Evolutionary conservation across 2,113 vertebrate species (phyloP), one percentile per base, ranked within the genome.

Genomic region (Delphinus delphis): DNA sequence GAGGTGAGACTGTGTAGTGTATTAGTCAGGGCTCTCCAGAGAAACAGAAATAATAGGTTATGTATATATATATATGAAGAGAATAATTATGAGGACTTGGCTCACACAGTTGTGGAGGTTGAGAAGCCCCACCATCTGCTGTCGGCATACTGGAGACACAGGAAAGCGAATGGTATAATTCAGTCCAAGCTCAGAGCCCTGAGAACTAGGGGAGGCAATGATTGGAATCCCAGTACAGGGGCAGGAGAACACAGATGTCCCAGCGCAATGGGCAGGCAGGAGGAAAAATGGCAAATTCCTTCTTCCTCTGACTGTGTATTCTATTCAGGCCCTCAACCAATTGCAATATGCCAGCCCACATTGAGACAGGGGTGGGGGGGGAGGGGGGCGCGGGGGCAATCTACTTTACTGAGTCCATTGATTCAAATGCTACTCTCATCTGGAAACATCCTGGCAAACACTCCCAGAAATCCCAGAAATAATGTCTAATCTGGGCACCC

Each of bases 1-100:
- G 65, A 97, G 76, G 87, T 87, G 74, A 95, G 77, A 65, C 55
- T 96, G 63, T 62, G 11, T 62, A 71, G 38, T 71, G 6, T 44
- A 6, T 68, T 36, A 82, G 82, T 80, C 50, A 68, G n/a, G 20
- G 9, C 41, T 71, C 58, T 63, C n/a, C 68, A 53, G 53, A 62
- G 53, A 70, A 80, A 71, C 0, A 47, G 33, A 92, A 23, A 21
- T 12, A 31, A 47, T 84, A 62, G 81, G 58, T 65, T 14, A 18
- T 33, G 25, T 28, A 58, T 23, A 26, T 47, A 44, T 47, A 47
- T 50, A 50, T 47, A 47, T 10, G 63, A 65, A 55, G 25, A 55
- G n/a, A 92, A 85, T 74, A 65, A 65, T 50, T 17, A 20, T 15
- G 36, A 60, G 36, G 36, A 77, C 21, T 36, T 50, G 74, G 47